A percentile compares a stretch with the other conserved stretches of the same genome.
These are phyloP conservation scores for Notamacropus eugenii DNA, from an alignment of 2,797 vertebrate genomes.

Conservation along the genomic window DNA sequence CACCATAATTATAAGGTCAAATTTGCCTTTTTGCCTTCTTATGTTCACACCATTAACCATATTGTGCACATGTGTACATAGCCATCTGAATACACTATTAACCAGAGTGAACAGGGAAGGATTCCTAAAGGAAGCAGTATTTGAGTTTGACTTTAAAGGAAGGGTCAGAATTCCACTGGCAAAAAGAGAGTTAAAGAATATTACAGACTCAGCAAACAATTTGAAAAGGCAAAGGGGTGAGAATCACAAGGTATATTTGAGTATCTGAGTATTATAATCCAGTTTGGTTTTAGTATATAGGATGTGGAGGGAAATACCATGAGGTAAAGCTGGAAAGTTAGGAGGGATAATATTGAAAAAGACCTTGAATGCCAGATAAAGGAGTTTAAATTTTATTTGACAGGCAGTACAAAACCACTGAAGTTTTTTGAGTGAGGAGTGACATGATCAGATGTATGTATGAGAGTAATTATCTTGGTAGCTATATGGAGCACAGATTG, in stretches of 20 bases:
- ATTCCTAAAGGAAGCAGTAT: background rate
- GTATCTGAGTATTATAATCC: background rate
- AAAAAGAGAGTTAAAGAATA: background rate
- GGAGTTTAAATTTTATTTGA: background rate
- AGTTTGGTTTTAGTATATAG: background rate
- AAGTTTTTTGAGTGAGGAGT: background rate
- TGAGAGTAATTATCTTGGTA: background rate
- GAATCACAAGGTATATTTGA: background rate
- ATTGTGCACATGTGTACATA: background rate
- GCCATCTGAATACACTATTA: background rate
- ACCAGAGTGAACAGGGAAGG: background rate
- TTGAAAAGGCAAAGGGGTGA: background rate
- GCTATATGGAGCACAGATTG: background rate
- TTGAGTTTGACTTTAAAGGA: background rate
- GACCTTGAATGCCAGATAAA: background rate
- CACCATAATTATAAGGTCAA: background rate
- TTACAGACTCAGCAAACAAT: background rate
- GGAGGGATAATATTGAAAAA: background rate
- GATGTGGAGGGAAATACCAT: background rate
- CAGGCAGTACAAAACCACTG: background rate
- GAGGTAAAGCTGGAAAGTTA: background rate
- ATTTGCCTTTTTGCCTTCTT: background rate
- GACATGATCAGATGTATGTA: background rate
- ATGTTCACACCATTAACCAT: background rate
- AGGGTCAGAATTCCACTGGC: background rate